Conservation (phyloP, 2,113 vertebrate genomes). For the Periophthalmus modestus region DNA sequence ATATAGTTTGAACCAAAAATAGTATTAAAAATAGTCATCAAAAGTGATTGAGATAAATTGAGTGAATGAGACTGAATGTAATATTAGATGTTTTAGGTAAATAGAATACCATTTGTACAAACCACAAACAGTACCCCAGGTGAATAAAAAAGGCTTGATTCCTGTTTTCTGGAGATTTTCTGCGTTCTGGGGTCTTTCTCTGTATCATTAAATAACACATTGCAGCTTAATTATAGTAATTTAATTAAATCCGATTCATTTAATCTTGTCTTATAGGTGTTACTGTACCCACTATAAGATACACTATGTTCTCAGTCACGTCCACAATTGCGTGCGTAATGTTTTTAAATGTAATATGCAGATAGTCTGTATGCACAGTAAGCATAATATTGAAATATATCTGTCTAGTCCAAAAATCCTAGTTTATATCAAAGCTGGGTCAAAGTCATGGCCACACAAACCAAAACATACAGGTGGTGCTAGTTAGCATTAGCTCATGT, state of each 20-base stretch:
- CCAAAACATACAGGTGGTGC: not conserved
- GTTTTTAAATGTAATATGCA: not conserved
- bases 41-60: no score
- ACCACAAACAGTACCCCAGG: not conserved
- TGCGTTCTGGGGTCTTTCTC: not conserved
- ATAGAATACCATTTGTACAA: not conserved
- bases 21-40: not conserved
- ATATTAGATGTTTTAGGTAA: not conserved
- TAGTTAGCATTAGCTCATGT: conserved; percentile 50
- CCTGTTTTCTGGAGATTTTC: not conserved
- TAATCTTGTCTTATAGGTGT: not conserved
- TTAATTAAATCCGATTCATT: not conserved
- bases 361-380: not conserved
- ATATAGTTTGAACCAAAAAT: not conserved
- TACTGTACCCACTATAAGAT: not conserved
- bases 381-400: not conserved
- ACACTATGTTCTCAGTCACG: not conserved
- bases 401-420: not conserved
- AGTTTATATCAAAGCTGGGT: not conserved
- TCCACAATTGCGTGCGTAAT: not conserved
- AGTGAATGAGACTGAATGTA: not conserved
- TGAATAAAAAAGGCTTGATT: not conserved
- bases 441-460: conserved; percentile 1
- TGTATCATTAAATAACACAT: not conserved
- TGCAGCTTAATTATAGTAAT: not conserved